Conservation (phyloP, 2,113 vertebrate genomes). For the Leptosomus discolor region DNA sequence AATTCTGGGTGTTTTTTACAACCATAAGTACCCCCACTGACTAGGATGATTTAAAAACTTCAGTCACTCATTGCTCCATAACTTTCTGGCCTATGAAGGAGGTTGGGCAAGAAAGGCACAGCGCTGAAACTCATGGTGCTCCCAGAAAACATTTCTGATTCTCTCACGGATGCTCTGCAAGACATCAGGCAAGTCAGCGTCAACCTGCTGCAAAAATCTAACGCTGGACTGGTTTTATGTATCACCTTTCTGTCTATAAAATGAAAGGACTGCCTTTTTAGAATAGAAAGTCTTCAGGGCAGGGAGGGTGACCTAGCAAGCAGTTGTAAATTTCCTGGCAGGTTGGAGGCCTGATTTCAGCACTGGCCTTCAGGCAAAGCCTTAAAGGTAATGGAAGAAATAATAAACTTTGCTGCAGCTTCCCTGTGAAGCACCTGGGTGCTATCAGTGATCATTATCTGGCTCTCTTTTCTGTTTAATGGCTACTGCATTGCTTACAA, state of each 20-base stretch:
- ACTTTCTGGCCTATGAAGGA: neutral
- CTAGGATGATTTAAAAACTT: neutral
- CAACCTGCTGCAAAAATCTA: neutral
- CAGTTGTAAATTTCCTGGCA: neutral
- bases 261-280: neutral
- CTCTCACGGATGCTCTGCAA: neutral
- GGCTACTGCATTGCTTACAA: neutral
- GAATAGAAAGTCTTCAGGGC: conserved; percentile 15
- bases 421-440: neutral
- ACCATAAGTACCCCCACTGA: neutral
- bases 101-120: neutral
- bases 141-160: neutral
- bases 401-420: neutral
- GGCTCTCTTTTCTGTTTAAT: neutral
- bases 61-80: neutral
- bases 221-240: neutral
- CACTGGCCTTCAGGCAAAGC: neutral
- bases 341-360: neutral
- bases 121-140: neutral
- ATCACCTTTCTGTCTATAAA: neutral
- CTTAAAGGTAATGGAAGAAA: neutral
- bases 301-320: neutral
- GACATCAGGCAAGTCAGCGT: neutral
- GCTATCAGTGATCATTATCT: neutral
- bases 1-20: neutral